Evolutionary conservation across 2,113 vertebrate species (phyloP), one percentile per base, ranked within the genome.

Genomic region (Nestor notabilis): DNA sequence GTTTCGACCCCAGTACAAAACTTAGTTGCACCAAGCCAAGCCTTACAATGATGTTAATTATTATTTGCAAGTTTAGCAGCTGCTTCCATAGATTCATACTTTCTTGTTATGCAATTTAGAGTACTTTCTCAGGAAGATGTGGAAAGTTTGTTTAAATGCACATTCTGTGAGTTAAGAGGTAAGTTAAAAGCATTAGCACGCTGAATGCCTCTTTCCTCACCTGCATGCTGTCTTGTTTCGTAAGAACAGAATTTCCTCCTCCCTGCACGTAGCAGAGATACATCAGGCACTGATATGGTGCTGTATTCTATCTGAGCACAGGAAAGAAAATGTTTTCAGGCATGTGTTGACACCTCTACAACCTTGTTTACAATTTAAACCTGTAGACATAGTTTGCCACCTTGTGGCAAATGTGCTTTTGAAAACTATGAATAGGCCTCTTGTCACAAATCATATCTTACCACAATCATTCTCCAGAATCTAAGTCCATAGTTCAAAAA

Each of bases 331-430:
- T 3, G 33, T 21, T 52, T 83, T 70, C 69, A 70, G 68, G 41
- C 3, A 21, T 8, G 4, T 63, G 58, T 87, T 76, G 43, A 83
- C 64, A 87, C 43, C 68, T 65, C 87, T 76, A 20, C 13, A 37
- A 15, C 16, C 17, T 21, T 11, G 13, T 29, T 80, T 85, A 47
- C 31, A 35, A 14, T 46, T 61, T 83, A 25, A 49, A 96, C 64
- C 83, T 79, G 64, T 95, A 95, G 93, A 80, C 72, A 19, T 91
- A 98, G 97, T 90, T 96, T 98, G 98, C 98, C 98, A 98, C 93
- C 98, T 98, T 97, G 98, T 98, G 98, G 98, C 21, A 83, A 93
- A 70, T 4, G 5, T 47, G 12, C 1, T 71, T 92, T 53, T 39
- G 16, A 33, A 43, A 87, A 27, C 27, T 20, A 6, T 19, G 17